These are phyloP conservation scores for Columba livia DNA, from an alignment of 2,113 vertebrate species.

Conservation along the genomic window DNA sequence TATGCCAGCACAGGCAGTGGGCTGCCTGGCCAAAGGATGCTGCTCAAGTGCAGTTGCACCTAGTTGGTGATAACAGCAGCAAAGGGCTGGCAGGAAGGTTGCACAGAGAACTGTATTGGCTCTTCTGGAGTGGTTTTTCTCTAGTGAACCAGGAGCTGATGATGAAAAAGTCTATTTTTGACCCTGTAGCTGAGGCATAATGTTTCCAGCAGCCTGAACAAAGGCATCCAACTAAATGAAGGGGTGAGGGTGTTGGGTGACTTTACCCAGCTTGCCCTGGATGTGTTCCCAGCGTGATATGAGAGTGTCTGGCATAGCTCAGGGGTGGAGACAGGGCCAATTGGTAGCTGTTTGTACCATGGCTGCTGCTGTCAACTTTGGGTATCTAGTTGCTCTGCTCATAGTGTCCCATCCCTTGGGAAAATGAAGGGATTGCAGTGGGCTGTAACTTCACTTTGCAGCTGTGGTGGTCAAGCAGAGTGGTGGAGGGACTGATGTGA, in stretches of 20 bases:
- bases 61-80: not conserved
- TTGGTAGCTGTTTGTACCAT: not conserved
- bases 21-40: not conserved
- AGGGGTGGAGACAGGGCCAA: not conserved
- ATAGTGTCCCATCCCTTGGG: not conserved
- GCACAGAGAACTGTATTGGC: not conserved
- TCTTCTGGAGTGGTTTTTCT: not conserved
- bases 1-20: not conserved
- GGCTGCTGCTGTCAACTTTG: not conserved
- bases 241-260: not conserved
- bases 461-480: not conserved
- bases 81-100: not conserved
- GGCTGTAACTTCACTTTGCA: not conserved
- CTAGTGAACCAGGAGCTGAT: not conserved
- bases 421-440: not conserved
- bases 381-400: not conserved
- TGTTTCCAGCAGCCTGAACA: not conserved
- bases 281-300: rapidly evolving
- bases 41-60: not conserved
- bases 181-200: not conserved
- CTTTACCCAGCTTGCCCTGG: not conserved
- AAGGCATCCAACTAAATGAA: not conserved
- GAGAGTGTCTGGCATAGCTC: not conserved
- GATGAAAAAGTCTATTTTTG: slow-evolving; percentile 39
- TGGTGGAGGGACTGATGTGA: not conserved